These are phyloP conservation scores for Spilarctia lutea DNA, from an alignment of 2,888 invertebrate genomes.

Conservation along the genomic window DNA sequence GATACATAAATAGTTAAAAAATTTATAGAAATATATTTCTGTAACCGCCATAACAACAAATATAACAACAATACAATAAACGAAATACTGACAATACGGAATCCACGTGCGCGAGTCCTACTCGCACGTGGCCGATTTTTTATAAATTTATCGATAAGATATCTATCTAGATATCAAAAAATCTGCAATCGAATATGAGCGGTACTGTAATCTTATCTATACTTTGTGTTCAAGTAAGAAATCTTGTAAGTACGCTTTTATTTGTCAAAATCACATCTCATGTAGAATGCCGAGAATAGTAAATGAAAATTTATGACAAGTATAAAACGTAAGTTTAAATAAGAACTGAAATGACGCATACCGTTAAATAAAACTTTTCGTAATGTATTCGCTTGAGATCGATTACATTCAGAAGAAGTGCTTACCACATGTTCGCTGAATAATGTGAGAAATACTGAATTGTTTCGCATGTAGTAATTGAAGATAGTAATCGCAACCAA, in stretches of 20 bases:
- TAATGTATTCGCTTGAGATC: constrained; percentile 44
- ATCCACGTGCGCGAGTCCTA: no score
- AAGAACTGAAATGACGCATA: constrained; percentile 42
- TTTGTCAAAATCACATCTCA: neutral
- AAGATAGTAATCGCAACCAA: neutral
- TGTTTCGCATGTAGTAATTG: neutral
- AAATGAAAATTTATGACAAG: constrained; percentile 49
- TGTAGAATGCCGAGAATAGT: constrained; percentile 21
- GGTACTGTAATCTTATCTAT: neutral
- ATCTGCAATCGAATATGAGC: neutral
- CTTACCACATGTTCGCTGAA: neutral
- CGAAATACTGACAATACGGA: no score
- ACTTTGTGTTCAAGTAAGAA: neutral
- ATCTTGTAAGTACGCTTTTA: neutral
- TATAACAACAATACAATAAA: no score
- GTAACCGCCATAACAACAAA: no score
- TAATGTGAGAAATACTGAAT: neutral
- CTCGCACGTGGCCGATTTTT: neutral
- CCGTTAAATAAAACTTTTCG: constrained; percentile 43
- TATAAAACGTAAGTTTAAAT: constrained; percentile 45
- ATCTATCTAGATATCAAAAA: neutral
- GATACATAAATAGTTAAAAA: no score
- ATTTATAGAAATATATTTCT: no score
- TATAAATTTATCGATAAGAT: neutral
- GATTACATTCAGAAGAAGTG: neutral